Conservation (phyloP, 2,888 invertebrate species). For the Zhengitettix transpicula region DNA sequence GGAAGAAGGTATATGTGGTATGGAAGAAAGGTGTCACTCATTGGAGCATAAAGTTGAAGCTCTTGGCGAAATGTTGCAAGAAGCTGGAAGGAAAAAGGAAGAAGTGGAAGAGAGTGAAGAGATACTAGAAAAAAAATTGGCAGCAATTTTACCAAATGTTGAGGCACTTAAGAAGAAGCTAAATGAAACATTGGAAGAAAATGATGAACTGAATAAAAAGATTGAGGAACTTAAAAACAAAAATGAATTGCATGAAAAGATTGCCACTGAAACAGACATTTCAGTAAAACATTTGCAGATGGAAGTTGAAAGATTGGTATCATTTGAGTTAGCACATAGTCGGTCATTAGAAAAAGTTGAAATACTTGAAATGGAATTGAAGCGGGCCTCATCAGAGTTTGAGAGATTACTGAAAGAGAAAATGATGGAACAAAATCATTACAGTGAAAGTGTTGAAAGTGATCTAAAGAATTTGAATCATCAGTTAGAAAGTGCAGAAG, state of each 20-base stretch:
- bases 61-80: slow-evolving; percentile 40
- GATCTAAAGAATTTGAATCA: slow-evolving; percentile 25
- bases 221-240: background rate
- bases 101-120: slow-evolving; percentile 46
- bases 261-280: background rate
- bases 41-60: slow-evolving; percentile 43
- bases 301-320: slow-evolving; percentile 5
- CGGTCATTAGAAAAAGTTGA: slow-evolving; percentile 20
- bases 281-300: background rate
- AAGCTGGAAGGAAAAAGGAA: slow-evolving; percentile 37
- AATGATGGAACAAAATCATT: slow-evolving; percentile 29
- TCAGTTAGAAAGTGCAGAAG: slow-evolving; percentile 23
- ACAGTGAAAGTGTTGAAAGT: slow-evolving; percentile 26
- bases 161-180: slow-evolving; percentile 41
- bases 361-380: slow-evolving; percentile 18
- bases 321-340: slow-evolving; percentile 3
- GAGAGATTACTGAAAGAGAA: slow-evolving; percentile 18
- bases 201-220: slow-evolving; percentile 27
- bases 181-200: slow-evolving; percentile 40
- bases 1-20: slow-evolving; percentile 43
- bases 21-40: slow-evolving; percentile 41
- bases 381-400: slow-evolving; percentile 15
- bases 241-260: background rate
- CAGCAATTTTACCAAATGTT: slow-evolving; percentile 42
- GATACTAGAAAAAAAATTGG: slow-evolving; percentile 41